A percentile compares a stretch with the other conserved stretches of the same genome.
phyloP scores from a whole-genome alignment of 92 coral and sea anemone genomes.

The Chrysogorgia sp. region DNA sequence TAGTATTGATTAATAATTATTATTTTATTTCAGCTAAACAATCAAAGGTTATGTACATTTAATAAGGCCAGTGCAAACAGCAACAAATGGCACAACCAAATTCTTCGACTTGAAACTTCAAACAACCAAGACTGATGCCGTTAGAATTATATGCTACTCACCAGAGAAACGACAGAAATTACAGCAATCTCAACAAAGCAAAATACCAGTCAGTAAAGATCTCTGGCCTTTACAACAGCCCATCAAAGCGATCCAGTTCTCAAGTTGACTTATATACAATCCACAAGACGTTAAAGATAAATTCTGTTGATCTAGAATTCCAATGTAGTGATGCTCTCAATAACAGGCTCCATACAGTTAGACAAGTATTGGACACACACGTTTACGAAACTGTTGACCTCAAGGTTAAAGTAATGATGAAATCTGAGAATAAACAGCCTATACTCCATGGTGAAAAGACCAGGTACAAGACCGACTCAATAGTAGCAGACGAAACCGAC shows the following conservation, averaged over 20 bases:
- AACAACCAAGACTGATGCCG: conserved; percentile 40
- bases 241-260: conserved; percentile 51
- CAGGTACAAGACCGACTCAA: not conserved
- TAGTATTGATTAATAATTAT: conserved; percentile 1
- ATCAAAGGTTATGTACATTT: conserved; percentile 45
- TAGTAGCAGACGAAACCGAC: not conserved
- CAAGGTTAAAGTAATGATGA: conserved; percentile 67
- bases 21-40: conserved; percentile 32
- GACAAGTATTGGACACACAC: conserved; percentile 62
- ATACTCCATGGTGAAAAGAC: not conserved
- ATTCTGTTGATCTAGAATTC: conserved; percentile 55
- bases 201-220: conserved; percentile 48
- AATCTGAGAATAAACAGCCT: conserved; percentile 7
- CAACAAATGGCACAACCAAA: conserved; percentile 44
- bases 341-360: conserved; percentile 56
- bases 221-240: conserved; percentile 44
- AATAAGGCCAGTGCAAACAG: conserved; percentile 42
- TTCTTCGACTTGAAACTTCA: conserved; percentile 50
- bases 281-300: conserved; percentile 66
- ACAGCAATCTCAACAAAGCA: conserved; percentile 38
- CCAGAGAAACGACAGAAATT: conserved; percentile 34
- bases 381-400: conserved; percentile 59
- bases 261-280: conserved; percentile 62
- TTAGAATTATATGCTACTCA: conserved; percentile 43
- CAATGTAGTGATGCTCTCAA: conserved; percentile 46